phyloP scores from a whole-genome alignment of 2,888 invertebrate genomes.

The Drosophila melanosoma region DNA sequence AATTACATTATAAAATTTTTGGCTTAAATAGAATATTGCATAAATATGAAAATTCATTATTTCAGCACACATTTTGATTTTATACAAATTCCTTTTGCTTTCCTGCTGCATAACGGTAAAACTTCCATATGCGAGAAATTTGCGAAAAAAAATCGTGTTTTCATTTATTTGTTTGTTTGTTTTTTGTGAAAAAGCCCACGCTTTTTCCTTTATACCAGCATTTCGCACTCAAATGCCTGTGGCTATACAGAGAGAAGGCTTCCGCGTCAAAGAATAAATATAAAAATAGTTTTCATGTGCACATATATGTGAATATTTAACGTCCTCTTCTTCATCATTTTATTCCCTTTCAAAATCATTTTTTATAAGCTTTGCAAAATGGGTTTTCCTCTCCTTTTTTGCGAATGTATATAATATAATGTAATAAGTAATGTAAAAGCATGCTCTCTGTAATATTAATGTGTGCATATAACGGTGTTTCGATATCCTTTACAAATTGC shows the following conservation, averaged over 20 bases:
- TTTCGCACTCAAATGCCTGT: slow-evolving; percentile 24
- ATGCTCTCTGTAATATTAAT: slow-evolving; percentile 21
- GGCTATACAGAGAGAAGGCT: slow-evolving; percentile 6
- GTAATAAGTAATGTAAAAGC: slow-evolving; percentile 10
- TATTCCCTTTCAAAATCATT: slow-evolving; percentile 12
- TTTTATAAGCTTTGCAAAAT: slow-evolving; percentile 26
- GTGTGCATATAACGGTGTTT: not conserved
- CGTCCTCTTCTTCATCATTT: not conserved
- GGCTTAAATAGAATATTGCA: slow-evolving; percentile 5
- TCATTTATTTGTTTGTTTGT: slow-evolving; percentile 25
- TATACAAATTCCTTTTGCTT: slow-evolving; percentile 1
- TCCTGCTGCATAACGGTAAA: not conserved
- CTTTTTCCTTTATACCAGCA: not conserved
- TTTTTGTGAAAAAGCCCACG: slow-evolving; percentile 9
- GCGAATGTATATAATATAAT: not conserved
- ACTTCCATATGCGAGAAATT: slow-evolving; percentile 42
- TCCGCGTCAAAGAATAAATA: slow-evolving; percentile 38
- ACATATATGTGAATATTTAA: slow-evolving; percentile 31
- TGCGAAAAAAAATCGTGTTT: slow-evolving; percentile 30
- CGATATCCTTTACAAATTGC: not conserved
- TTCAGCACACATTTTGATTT: not conserved
- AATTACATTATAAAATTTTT: not conserved
- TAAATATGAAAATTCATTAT: slow-evolving; percentile 8
- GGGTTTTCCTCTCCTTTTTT: slow-evolving; percentile 12
- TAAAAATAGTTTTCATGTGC: slow-evolving; percentile 49